These are phyloP conservation scores for Leucopternis melanops DNA, from an alignment of 2,113 vertebrate genomes.

Conservation along the genomic window DNA sequence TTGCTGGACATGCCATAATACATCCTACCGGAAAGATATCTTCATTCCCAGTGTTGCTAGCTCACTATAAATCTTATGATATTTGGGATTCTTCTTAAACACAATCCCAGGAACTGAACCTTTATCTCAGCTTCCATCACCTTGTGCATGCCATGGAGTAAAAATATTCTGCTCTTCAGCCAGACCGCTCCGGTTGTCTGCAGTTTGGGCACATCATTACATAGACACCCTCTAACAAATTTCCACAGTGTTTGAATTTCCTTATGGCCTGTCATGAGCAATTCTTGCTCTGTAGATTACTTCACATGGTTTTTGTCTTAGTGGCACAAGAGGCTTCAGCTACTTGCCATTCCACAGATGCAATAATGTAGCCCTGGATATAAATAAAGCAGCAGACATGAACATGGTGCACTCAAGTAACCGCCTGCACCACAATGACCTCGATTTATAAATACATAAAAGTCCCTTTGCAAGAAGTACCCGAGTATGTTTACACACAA, in stretches of 20 bases:
- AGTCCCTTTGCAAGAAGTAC: conserved; percentile 58
- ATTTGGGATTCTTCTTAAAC: neutral
- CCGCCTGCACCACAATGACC: conserved; percentile 62
- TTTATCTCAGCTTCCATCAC: neutral
- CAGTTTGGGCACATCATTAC: neutral
- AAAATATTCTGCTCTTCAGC: neutral
- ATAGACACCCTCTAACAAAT: neutral
- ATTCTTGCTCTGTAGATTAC: conserved; percentile 25
- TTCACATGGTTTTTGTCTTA: neutral
- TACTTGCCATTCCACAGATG: neutral
- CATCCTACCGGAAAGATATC: neutral
- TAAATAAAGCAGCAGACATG: conserved; percentile 26
- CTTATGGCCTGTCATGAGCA: neutral
- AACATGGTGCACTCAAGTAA: conserved; percentile 57
- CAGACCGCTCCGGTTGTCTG: neutral
- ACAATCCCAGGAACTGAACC: neutral
- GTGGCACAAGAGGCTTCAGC: conserved; percentile 17
- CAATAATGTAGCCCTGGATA: conserved; percentile 23
- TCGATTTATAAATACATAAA: conserved; percentile 63
- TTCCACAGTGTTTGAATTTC: neutral
- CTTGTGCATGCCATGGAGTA: neutral
- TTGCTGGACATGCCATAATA: neutral
- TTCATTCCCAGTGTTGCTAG: neutral
- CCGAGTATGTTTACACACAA: conserved; percentile 50
- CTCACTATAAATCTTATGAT: neutral